These are phyloP conservation scores for Rallus limicola DNA, from an alignment of 2,113 vertebrate genomes.

Conservation along the genomic window DNA sequence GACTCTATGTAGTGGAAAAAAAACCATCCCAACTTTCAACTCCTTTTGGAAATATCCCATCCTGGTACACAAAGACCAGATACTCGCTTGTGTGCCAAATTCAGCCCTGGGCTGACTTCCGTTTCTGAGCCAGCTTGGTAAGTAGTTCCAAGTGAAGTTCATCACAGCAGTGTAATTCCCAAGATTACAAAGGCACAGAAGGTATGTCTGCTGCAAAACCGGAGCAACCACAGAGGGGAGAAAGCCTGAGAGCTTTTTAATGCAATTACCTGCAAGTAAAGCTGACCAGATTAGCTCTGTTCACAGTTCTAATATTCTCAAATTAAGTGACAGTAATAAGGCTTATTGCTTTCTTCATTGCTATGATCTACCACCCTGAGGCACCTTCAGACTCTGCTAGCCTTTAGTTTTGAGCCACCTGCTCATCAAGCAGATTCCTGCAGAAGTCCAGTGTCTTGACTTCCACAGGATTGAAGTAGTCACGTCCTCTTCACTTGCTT, in stretches of 20 bases:
- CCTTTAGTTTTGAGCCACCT: neutral
- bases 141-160: neutral
- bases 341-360: neutral
- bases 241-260: neutral
- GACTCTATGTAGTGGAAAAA: neutral
- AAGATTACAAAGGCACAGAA: neutral
- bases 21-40: neutral
- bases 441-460: neutral
- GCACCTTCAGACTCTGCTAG: neutral
- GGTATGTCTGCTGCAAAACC: neutral
- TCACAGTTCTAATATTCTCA: neutral
- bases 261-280: neutral
- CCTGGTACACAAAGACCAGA: neutral
- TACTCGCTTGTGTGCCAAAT: fast-evolving
- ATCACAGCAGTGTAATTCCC: neutral
- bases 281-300: neutral
- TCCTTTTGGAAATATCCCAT: neutral
- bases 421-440: neutral
- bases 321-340: neutral
- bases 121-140: neutral
- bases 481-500: neutral
- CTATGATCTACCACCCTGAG: neutral
- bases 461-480: neutral
- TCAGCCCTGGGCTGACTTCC: neutral
- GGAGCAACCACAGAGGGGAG: neutral